A percentile compares a stretch with the other conserved stretches of the same genome.
These are phyloP conservation scores for Petromus typicus DNA, from an alignment of 2,113 vertebrate genomes.

Conservation along the genomic window DNA sequence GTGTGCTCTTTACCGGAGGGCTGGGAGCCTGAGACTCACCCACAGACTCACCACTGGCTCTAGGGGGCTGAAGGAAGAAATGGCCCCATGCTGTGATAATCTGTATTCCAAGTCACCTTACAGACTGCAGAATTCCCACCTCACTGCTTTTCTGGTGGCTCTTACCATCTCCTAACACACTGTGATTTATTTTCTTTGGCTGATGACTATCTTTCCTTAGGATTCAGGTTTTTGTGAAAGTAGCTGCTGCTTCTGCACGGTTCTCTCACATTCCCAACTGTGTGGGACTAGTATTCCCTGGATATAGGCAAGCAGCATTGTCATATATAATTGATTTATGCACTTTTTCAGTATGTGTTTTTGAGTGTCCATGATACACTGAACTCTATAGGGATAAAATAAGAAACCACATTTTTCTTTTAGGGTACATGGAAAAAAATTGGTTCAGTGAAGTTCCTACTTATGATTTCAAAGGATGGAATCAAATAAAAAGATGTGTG, in stretches of 20 bases:
- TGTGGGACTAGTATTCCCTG: neutral
- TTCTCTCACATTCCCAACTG: too few species aligned
- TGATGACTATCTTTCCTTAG: neutral
- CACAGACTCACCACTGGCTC: neutral
- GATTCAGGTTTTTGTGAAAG: neutral
- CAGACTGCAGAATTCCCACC: rapidly evolving
- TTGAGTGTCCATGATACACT: rapidly evolving
- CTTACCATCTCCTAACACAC: neutral
- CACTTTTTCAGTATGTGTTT: neutral
- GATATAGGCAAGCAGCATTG: neutral
- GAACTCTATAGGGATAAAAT: too few species aligned
- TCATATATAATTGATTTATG: rapidly evolving
- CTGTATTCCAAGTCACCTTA: neutral
- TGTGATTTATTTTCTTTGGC: neutral
- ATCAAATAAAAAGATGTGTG: neutral
- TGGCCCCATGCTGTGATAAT: too few species aligned
- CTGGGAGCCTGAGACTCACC: neutral
- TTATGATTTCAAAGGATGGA: neutral
- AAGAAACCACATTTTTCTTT: neutral
- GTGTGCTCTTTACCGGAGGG: neutral
- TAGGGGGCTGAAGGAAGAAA: neutral
- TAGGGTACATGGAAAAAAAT: neutral
- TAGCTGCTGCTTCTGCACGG: neutral
- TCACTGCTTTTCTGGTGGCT: neutral
- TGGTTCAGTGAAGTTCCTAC: neutral